phyloP scores from a whole-genome alignment of 2,888 invertebrate genomes.

The Hetaerina titia region DNA sequence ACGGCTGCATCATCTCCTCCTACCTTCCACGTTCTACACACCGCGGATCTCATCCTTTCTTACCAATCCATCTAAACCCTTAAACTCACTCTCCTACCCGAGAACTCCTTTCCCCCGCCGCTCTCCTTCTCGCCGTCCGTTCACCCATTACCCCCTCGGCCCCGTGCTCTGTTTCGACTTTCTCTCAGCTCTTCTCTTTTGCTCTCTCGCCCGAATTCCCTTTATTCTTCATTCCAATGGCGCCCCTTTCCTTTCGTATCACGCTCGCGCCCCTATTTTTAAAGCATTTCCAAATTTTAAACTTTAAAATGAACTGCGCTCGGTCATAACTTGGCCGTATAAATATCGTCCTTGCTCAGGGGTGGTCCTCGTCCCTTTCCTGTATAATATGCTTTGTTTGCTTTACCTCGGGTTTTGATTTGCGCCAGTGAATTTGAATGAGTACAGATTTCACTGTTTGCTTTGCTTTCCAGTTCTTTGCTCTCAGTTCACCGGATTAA shows the following conservation, averaged over 20 bases:
- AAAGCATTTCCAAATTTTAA: conserved; percentile 7
- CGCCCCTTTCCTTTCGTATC: background rate
- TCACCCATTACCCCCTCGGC: background rate
- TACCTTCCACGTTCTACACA: background rate
- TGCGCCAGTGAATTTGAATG: conserved; percentile 19
- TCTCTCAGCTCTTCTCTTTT: background rate
- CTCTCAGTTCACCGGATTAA: conserved; percentile 20
- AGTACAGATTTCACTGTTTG: background rate
- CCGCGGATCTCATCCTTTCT: background rate
- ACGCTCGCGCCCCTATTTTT: background rate
- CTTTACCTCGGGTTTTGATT: background rate
- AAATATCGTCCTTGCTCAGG: background rate
- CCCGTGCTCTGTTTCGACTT: background rate
- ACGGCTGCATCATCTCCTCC: conserved; percentile 33
- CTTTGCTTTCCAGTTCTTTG: conserved; percentile 27
- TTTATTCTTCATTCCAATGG: background rate
- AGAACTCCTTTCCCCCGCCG: background rate
- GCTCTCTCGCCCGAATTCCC: background rate
- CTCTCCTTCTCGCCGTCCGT: background rate
- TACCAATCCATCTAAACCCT: background rate
- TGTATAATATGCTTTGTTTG: background rate
- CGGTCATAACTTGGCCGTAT: background rate
- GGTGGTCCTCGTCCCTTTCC: background rate
- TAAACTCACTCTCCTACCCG: background rate
- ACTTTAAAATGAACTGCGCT: background rate